phyloP scores from a whole-genome alignment of 2,888 invertebrate genomes.

The Athetis lepigone region DNA sequence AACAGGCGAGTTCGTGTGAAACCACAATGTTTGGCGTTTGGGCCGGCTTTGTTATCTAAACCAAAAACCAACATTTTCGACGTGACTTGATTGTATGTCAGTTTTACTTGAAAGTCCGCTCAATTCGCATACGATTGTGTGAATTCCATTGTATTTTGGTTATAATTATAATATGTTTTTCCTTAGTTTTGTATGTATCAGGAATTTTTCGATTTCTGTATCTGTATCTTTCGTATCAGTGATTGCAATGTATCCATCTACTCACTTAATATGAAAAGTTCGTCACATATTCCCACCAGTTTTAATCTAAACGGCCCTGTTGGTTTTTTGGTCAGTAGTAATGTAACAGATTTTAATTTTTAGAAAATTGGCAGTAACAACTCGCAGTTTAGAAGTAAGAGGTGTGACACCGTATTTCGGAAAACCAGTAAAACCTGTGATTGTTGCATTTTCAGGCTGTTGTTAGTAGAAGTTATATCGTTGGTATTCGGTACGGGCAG shows the following conservation, averaged over 20 bases:
- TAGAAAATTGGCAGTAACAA: too few relatives aligned
- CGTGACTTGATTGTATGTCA: neutral
- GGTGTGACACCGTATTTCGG: too few relatives aligned
- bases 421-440: too few relatives aligned
- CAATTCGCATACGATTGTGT: neutral
- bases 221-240: neutral
- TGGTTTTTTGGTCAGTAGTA: too few relatives aligned
- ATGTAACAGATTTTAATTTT: too few relatives aligned
- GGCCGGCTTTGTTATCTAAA: neutral
- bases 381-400: too few relatives aligned
- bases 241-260: neutral
- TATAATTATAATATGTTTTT: neutral
- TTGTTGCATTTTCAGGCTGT: too few relatives aligned
- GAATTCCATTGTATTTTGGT: neutral
- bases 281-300: too few relatives aligned
- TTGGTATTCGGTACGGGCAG: too few relatives aligned
- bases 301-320: too few relatives aligned
- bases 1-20: neutral
- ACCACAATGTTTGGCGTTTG: slow-evolving; percentile 10
- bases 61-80: neutral
- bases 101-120: neutral
- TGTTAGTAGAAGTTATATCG: too few relatives aligned
- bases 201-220: slow-evolving; percentile 2
- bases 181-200: neutral
- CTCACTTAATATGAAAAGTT: too few relatives aligned